phyloP scores from a whole-genome alignment of 1,140 invertebrate species.

The Glossosoma conforme region DNA sequence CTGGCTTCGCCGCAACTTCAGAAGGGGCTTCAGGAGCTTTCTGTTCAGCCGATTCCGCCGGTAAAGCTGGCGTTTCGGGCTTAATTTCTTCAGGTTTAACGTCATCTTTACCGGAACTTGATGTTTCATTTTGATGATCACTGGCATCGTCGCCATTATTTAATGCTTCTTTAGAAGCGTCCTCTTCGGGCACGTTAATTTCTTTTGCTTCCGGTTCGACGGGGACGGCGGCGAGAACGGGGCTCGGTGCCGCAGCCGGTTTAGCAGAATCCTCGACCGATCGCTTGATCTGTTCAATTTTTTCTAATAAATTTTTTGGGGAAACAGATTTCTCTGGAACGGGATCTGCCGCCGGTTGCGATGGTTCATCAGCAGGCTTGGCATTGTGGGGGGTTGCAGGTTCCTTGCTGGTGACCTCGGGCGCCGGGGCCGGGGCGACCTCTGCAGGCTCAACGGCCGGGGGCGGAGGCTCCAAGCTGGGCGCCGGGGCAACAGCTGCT shows the following conservation, averaged over 20 bases:
- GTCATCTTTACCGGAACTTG: not conserved
- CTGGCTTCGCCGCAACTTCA: slow-evolving; percentile 3
- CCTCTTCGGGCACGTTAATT: too few species aligned
- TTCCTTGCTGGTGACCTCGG: slow-evolving; percentile 36
- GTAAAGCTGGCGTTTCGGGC: slow-evolving; percentile 26
- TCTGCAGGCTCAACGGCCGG: slow-evolving; percentile 36
- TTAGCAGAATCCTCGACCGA: slow-evolving; percentile 23
- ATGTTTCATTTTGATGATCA: too few species aligned
- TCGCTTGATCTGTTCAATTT: slow-evolving; percentile 3
- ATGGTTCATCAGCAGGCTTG: slow-evolving; percentile 15
- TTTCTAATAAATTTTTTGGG: too few species aligned
- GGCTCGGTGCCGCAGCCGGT: slow-evolving; percentile 30
- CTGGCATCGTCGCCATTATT: too few species aligned
- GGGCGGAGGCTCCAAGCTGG: slow-evolving; percentile 41
- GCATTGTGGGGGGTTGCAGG: slow-evolving; percentile 42
- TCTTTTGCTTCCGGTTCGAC: not conserved
- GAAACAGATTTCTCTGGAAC: slow-evolving; percentile 35
- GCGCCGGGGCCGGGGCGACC: slow-evolving; percentile 34
- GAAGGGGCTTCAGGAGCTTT: slow-evolving; percentile 7
- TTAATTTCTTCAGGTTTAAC: slow-evolving; percentile 28
- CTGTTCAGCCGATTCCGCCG: slow-evolving; percentile 9
- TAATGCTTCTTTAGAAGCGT: too few species aligned
- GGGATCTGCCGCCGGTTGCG: slow-evolving; percentile 19
- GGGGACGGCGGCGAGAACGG: not conserved
- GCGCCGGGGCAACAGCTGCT: slow-evolving; percentile 39